Percentiles rank a stretch among this genome's conserved stretches.
Evolutionary conservation across 2,888 invertebrate species (phyloP).

Genomic region (Pristionchus mayeri): DNA sequence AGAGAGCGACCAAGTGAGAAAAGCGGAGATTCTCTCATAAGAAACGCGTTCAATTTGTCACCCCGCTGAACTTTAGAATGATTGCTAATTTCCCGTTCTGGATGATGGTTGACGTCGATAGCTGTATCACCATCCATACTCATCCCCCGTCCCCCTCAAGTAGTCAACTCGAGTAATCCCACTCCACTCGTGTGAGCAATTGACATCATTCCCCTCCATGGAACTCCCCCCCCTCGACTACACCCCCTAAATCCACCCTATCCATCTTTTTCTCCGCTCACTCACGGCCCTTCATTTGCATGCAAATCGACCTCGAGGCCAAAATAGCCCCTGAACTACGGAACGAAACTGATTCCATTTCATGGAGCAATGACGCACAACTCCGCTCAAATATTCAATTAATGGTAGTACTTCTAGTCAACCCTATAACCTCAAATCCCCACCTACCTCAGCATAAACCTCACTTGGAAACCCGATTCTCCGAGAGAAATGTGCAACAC

Average conservation of each 20-base stretch:
- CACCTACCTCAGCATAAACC: not conserved
- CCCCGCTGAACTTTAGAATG: not conserved
- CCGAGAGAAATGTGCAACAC: not conserved
- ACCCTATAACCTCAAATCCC: no score
- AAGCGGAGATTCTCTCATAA: not conserved
- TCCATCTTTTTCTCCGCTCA: slow-evolving; percentile 10
- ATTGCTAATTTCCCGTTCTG: not conserved
- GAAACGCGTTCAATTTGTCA: not conserved
- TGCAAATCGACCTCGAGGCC: not conserved
- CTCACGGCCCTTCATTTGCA: slow-evolving; percentile 26
- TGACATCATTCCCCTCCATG: slow-evolving; percentile 19
- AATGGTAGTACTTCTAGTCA: no score
- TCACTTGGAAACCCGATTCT: not conserved
- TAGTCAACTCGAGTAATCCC: slow-evolving; percentile 25
- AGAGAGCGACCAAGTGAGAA: not conserved
- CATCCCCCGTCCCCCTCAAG: not conserved
- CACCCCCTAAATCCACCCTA: not conserved
- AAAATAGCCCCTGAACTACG: slow-evolving; percentile 27
- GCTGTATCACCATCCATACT: not conserved
- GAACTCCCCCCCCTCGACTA: not conserved
- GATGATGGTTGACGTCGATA: not conserved
- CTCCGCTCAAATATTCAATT: no score
- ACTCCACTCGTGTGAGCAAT: slow-evolving; percentile 10
- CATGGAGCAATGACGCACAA: no score
- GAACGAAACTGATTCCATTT: not conserved